These are phyloP conservation scores for Poeciliopsis retropinna DNA, from an alignment of 2,113 vertebrate genomes.

Conservation along the genomic window DNA sequence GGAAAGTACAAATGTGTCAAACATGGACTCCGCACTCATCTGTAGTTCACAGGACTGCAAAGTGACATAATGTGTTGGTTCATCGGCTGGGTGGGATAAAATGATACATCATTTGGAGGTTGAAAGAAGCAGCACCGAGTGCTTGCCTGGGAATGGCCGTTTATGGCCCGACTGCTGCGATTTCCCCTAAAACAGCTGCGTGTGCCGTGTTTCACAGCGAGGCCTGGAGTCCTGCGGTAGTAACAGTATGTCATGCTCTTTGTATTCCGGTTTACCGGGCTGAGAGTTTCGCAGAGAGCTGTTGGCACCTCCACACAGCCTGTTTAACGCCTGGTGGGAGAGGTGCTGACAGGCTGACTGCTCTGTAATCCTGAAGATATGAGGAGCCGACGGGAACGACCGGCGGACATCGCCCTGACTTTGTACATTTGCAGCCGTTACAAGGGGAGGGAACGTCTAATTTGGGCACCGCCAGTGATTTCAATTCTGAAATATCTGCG, in stretches of 20 bases:
- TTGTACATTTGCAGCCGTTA: neutral
- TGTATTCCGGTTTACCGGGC: constrained; percentile 49
- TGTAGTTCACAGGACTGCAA: neutral
- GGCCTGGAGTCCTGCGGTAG: constrained; percentile 24
- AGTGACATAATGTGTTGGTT: neutral
- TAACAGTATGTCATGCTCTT: constrained; percentile 48
- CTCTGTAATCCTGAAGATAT: constrained; percentile 65
- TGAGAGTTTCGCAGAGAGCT: constrained; percentile 46
- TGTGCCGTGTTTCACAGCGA: constrained; percentile 13
- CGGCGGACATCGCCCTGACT: neutral
- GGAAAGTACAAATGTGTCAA: neutral
- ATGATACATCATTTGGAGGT: neutral
- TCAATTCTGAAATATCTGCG: neutral
- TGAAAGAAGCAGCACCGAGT: neutral
- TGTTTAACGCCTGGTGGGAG: constrained; percentile 76
- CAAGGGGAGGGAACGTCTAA: neutral
- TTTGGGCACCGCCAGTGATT: neutral
- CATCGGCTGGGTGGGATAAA: neutral
- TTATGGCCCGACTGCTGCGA: neutral
- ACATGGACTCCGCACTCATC: neutral
- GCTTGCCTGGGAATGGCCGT: neutral
- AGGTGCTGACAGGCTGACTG: constrained; percentile 73
- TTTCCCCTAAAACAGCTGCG: neutral
- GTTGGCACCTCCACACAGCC: constrained; percentile 72
- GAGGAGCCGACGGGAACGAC: constrained; percentile 63